phyloP scores from a whole-genome alignment of 2,888 invertebrate species.

The Orchesella flavescens region DNA sequence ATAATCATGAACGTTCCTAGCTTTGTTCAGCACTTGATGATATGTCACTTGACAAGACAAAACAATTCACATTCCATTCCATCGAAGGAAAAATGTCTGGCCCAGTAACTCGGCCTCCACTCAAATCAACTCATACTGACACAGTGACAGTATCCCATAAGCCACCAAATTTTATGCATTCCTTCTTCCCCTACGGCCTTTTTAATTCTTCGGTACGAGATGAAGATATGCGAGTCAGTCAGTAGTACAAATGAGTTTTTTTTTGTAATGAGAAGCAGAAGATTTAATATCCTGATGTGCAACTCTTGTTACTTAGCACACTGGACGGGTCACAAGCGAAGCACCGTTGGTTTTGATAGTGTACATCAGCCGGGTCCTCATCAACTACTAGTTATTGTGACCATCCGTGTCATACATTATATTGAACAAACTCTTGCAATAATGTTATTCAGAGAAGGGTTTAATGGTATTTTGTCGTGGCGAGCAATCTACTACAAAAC shows the following conservation, averaged over 20 bases:
- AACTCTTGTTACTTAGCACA: constrained; percentile 29
- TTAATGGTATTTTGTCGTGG: constrained; percentile 21
- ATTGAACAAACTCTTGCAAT: constrained; percentile 9
- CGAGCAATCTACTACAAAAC: constrained; percentile 37
- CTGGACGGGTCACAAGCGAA: constrained; percentile 42
- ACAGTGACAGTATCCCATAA: constrained; percentile 60
- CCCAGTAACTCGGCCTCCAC: constrained; percentile 55
- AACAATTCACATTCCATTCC: constrained; percentile 46
- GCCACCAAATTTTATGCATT: constrained; percentile 43
- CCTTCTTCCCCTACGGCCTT: constrained; percentile 43
- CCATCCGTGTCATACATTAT: constrained; percentile 30
- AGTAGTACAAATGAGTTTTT: constrained; percentile 42
- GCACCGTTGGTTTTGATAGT: constrained; percentile 45
- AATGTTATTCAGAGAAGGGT: constrained; percentile 25
- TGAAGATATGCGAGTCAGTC: constrained; percentile 21
- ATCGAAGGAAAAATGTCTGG: constrained; percentile 37
- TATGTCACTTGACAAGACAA: background rate
- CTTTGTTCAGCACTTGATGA: no score
- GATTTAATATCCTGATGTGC: constrained; percentile 21
- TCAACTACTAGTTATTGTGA: constrained; percentile 54
- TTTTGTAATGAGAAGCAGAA: constrained; percentile 20
- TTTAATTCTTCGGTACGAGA: constrained; percentile 29
- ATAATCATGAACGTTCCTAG: no score
- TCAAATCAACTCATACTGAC: constrained; percentile 49
- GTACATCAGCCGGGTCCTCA: constrained; percentile 51